Evolutionary conservation across 1,140 invertebrate species (phyloP).

Genomic region (Macrobrachium nipponense): DNA sequence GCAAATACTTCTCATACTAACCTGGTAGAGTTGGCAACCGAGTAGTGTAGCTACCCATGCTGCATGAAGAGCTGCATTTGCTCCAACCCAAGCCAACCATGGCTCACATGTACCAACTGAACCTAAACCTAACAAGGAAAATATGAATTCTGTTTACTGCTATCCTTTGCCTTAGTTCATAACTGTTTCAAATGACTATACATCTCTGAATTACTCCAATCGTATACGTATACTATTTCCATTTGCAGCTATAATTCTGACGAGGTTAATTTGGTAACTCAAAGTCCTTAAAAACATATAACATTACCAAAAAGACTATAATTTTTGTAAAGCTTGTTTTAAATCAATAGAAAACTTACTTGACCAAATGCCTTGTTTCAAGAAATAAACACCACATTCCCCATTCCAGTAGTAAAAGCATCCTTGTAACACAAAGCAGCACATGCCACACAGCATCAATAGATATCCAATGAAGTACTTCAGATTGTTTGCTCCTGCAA

Average conservation of each 20-base stretch:
- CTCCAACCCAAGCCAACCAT: conserved; percentile 90
- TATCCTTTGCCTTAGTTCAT: too few species aligned
- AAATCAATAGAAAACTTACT: conserved; percentile 40
- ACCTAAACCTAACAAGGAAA: conserved; percentile 66
- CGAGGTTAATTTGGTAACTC: too few species aligned
- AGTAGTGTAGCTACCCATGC: conserved; percentile 91
- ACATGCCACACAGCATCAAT: conserved; percentile 83
- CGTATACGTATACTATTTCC: too few species aligned
- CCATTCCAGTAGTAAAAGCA: conserved; percentile 79
- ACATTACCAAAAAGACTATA: too few species aligned
- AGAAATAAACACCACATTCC: conserved; percentile 70
- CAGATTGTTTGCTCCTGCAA: conserved; percentile 86
- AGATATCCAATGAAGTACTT: conserved; percentile 93
- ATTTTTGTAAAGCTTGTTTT: too few species aligned
- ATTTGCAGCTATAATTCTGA: too few species aligned
- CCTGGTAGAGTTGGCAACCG: conserved; percentile 95
- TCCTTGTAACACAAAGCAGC: conserved; percentile 85
- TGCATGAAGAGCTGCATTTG: conserved; percentile 85
- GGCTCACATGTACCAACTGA: conserved; percentile 81
- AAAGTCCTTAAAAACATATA: too few species aligned
- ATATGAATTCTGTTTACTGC: neutral
- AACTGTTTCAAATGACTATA: too few species aligned
- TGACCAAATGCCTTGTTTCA: conserved; percentile 64
- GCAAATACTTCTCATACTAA: conserved; percentile 66
- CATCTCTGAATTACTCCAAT: too few species aligned